These are phyloP conservation scores for Rattus rattus DNA, from an alignment of 2,113 vertebrate genomes.

Conservation along the genomic window DNA sequence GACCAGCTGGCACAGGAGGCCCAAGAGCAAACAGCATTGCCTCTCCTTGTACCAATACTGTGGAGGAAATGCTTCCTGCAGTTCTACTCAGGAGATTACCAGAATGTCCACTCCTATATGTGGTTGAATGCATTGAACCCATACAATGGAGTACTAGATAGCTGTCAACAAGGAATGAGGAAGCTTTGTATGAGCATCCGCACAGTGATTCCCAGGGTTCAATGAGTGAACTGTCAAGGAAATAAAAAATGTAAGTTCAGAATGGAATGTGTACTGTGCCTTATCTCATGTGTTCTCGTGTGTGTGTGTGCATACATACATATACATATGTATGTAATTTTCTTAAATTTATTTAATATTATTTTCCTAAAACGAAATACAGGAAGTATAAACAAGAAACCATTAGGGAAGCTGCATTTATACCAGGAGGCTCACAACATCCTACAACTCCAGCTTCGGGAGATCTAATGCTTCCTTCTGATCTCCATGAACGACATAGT, in stretches of 20 bases:
- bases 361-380: neutral
- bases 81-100: neutral
- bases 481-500: neutral
- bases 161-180: too few species aligned
- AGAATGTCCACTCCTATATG: neutral
- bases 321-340: neutral
- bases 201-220: too few species aligned
- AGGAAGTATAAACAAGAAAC: neutral
- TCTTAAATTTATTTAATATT: neutral
- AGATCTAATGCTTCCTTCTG: neutral
- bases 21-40: neutral
- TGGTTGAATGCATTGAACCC: fast-evolving
- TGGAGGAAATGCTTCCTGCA: neutral
- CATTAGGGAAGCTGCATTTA: too few species aligned
- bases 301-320: neutral
- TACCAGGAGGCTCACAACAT: neutral
- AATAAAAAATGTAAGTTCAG: too few species aligned
- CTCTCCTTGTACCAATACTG: neutral
- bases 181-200: fast-evolving
- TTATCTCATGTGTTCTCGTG: neutral
- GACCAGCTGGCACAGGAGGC: neutral
- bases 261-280: fast-evolving
- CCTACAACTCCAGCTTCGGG: neutral
- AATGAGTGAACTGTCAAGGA: fast-evolving
- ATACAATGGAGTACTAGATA: fast-evolving